These are phyloP conservation scores for Takifugu rubripes DNA, from an alignment of 2,797 vertebrate genomes.

Conservation along the genomic window DNA sequence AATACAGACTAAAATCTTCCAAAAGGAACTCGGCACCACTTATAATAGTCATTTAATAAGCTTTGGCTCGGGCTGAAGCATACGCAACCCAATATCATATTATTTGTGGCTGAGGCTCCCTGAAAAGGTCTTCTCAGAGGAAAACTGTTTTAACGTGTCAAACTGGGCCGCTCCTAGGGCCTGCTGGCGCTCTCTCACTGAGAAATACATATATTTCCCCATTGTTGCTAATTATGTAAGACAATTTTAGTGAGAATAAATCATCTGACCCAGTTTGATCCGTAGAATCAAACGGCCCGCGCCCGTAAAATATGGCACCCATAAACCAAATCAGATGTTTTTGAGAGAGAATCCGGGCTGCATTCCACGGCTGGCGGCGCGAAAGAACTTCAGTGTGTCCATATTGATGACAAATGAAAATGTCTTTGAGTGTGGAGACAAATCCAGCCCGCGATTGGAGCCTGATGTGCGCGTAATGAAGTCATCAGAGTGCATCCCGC, in stretches of 20 bases:
- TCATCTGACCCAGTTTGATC: no score
- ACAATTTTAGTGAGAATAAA: no score
- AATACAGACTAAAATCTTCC: no score
- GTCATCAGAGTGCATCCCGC: conserved; percentile 23
- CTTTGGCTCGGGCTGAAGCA: neutral
- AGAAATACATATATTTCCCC: no score
- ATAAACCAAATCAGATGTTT: no score
- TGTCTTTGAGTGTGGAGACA: conserved; percentile 24
- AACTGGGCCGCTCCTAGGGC: conserved; percentile 2
- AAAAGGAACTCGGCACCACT: neutral
- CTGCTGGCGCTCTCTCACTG: neutral
- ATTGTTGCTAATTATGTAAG: no score
- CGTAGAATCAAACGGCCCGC: no score
- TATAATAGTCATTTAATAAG: neutral
- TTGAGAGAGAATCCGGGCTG: conserved; percentile 19
- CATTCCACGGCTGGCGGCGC: conserved; percentile 28
- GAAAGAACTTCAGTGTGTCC: conserved; percentile 35
- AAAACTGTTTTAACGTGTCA: conserved; percentile 10
- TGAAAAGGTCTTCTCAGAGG: neutral
- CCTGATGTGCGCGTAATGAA: neutral
- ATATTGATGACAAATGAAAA: conserved; percentile 53
- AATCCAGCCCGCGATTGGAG: neutral
- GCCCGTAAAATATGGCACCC: no score
- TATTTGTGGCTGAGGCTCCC: conserved; percentile 1
- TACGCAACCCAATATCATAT: neutral